Conservation (phyloP, 2,113 vertebrate genomes). For the Nyctereutes procyonoides region DNA sequence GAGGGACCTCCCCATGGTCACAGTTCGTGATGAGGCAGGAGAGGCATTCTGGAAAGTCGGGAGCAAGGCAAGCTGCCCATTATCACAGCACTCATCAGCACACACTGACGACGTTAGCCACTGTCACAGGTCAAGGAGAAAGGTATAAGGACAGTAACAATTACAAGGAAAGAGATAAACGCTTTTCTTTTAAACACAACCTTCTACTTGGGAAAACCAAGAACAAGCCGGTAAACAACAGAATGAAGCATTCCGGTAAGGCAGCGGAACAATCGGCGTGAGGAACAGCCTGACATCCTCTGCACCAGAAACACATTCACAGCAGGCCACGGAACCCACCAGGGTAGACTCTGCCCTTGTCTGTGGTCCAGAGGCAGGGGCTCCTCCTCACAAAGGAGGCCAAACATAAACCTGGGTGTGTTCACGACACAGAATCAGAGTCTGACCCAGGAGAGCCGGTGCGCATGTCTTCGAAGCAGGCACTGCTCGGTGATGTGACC, state of each 20-base stretch:
- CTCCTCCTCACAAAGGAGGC: background rate
- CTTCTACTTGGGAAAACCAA: background rate
- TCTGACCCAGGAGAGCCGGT: accelerated
- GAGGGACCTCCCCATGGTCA: accelerated
- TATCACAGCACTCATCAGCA: accelerated
- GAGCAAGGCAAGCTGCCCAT: accelerated
- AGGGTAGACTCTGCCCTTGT: no score
- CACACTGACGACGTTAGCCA: accelerated
- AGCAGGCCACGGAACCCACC: background rate
- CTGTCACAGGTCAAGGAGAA: accelerated
- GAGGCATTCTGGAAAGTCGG: accelerated
- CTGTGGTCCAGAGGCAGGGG: background rate
- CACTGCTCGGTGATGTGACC: accelerated
- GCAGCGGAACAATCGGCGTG: background rate
- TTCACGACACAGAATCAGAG: background rate
- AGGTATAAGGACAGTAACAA: background rate
- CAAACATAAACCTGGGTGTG: accelerated
- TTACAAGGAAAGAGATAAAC: background rate
- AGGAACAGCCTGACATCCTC: background rate
- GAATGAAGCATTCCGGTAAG: background rate
- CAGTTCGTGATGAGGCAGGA: accelerated
- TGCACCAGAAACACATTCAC: background rate
- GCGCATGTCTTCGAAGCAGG: accelerated
- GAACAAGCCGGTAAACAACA: background rate
- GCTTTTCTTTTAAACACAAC: no score